Conservation (phyloP, 2,113 vertebrate genomes). For the Dromas ardeola region DNA sequence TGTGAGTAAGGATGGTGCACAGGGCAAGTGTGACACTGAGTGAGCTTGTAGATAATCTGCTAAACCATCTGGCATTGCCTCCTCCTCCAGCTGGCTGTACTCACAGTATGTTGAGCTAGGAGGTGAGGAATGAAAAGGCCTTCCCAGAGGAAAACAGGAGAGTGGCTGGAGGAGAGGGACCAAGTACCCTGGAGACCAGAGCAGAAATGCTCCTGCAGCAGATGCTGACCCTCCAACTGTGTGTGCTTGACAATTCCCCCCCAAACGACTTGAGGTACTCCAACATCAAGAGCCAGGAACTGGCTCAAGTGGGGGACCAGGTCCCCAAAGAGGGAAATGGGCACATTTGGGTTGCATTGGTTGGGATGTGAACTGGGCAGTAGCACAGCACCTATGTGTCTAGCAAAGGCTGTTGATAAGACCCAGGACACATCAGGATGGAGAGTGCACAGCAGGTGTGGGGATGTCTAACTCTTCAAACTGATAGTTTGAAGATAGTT, state of each 20-base stretch:
- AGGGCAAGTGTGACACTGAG: background rate
- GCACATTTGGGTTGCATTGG: background rate
- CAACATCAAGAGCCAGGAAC: accelerated
- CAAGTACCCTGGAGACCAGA: background rate
- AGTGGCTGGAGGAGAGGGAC: background rate
- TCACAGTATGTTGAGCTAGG: background rate
- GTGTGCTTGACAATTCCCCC: background rate
- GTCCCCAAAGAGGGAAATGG: background rate
- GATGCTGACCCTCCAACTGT: background rate
- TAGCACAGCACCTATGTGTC: background rate
- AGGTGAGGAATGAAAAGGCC: background rate
- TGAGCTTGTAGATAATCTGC: background rate
- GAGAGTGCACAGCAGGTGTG: background rate
- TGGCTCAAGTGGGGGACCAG: background rate
- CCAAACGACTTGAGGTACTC: background rate
- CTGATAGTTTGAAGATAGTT: background rate
- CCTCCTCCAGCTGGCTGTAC: background rate
- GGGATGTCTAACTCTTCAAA: background rate
- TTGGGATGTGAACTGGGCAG: background rate
- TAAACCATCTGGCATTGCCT: background rate
- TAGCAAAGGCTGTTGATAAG: background rate
- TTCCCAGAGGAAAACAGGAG: background rate
- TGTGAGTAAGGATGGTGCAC: background rate
- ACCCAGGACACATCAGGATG: background rate
- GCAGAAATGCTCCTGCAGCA: background rate